Base-by-base conservation (phyloP, 2,888 invertebrate species). In the Molorchus minor region DNA sequence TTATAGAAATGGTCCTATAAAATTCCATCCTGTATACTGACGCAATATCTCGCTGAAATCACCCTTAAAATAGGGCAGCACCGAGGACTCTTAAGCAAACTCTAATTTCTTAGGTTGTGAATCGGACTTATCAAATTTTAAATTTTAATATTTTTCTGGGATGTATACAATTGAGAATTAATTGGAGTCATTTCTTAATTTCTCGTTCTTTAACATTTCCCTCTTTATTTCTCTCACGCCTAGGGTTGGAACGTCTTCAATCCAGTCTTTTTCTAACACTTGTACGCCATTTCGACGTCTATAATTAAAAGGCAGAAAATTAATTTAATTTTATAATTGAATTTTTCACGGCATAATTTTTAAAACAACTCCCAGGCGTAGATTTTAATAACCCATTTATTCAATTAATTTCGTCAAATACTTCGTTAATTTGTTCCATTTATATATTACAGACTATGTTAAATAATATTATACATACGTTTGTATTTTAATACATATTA, bases 261-360 rank as follows among this genome's bases (percentile, higher is more conserved):
- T 47, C 40, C 58, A 58, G 35, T 71, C 75, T 75, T 75, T 75
- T 75, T 75, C 74, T 74, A 72, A 71, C 74, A 74, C 74, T 75
- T 68, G 70, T 71, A 74, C 76, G 76, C 77, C 79, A 78, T 78
- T 78, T 77, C 76, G 74, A 73, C 76, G 77, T 75, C 75, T 72
- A 72, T 78, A 79, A 80, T 79, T 80, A 79, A 79, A 79, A 79
- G 77, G 76, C 76, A 70, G 76, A 74, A 79, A 80, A 80, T 80
- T 80, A 80, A 80, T 80, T 80, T 79, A 77, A 80, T 80, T 80
- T 77, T 75, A 73, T 79, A 80, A 79, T 80, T 80, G 79, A 77
- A 79, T 79, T 79, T 80, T 80, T 80, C 72, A 58, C 56, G 62
- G 61, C 63, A 56, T 63, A 66, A 65, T 68, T 65, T 65, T 64